phyloP scores from a whole-genome alignment of 92 coral and sea anemone genomes.

The Anthopleura xanthogrammica region DNA sequence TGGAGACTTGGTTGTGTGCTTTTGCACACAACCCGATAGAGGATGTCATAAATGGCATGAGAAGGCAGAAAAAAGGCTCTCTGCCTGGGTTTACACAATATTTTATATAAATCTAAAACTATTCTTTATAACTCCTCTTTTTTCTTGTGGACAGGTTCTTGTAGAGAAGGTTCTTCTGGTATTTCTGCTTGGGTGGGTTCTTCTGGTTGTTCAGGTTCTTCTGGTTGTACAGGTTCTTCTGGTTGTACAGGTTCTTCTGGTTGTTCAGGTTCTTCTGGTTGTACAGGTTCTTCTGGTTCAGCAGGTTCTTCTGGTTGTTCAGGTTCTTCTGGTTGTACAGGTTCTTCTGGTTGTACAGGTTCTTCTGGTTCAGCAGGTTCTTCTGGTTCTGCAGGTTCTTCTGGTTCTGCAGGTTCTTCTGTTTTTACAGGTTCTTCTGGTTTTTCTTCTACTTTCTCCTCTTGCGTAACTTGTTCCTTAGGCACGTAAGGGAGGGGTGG shows the following conservation, averaged over 20 bases:
- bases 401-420: not conserved
- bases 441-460: not conserved
- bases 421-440: not conserved
- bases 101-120: not conserved
- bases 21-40: not conserved
- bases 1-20: not conserved
- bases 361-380: not conserved
- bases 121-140: not conserved
- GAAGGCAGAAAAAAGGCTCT: not conserved
- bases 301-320: slow-evolving; percentile 5
- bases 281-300: not conserved
- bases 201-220: not conserved
- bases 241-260: slow-evolving; percentile 5
- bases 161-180: slow-evolving; percentile 3
- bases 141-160: slow-evolving; percentile 3
- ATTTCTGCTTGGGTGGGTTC: slow-evolving; percentile 4
- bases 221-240: slow-evolving; percentile 15
- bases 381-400: not conserved
- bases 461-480: not conserved
- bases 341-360: slow-evolving; percentile 14
- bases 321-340: not conserved
- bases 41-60: not conserved
- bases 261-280: not conserved
- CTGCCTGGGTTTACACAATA: not conserved
- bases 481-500: slow-evolving; percentile 65